Base-by-base conservation (phyloP, 1,140 invertebrate genomes). In the Diuraphis noxia region DNA sequence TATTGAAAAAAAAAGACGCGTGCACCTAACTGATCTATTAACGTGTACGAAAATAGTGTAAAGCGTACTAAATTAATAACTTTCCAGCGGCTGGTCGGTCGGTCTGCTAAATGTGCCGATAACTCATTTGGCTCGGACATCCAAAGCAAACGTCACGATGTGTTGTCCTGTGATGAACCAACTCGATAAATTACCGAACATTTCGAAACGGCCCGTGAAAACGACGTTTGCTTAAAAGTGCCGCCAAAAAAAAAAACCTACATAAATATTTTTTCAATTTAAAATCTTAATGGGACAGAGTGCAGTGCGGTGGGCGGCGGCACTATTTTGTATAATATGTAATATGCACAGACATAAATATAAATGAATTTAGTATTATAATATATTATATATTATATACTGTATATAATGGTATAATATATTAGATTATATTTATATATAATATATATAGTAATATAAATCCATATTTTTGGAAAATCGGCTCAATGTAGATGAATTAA, bases 51-150 rank as follows among this genome's bases (percentile, higher is more conserved):
- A 88, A 88, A 88, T 88, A 88, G 85, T n/a, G 56, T 72, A 72
- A 72, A 88, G 17, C 36, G 49, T 40, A 43, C 21, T 5, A 25
- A 72, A 87, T 25, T 52, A 56, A 87, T 56, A 56, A 49, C 36
- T 87, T 87, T 87, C 49, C 49, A 56, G 85, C 36, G 49, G 46
- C 30, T 23, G 10, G 38, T 7, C 40, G 41, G 56, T 49, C 52
- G 46, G 49, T 36, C 56, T 72, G 49, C 86, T 88, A 88, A 88
- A 88, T 88, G 86, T 88, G 25, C 86, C 86, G 86, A 88, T 56
- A 88, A 88, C 49, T 88, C 86, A 82, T 91, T 91, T 91, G 89
- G 89, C 89, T 91, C 89, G 77, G 43, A 91, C 89, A 49, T 81
- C 41, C 88, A 86, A 86, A 86, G 86, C 49, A 56, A 56, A 88